These are phyloP conservation scores for Odontomyia ornata DNA, from an alignment of 2,888 invertebrate species.

Conservation along the genomic window DNA sequence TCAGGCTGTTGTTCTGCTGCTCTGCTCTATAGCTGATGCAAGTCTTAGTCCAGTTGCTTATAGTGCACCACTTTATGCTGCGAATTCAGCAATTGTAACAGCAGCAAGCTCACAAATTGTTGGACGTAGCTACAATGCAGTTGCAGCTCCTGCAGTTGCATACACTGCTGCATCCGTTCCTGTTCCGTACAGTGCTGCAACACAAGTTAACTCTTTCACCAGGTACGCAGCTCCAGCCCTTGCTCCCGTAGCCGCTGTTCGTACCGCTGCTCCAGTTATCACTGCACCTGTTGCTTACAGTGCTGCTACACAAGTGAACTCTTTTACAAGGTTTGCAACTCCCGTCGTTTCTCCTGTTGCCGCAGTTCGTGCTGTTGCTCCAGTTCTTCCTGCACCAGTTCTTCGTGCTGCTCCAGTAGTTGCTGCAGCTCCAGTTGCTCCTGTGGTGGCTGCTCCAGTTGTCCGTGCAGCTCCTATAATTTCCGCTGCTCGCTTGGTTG, in stretches of 20 bases:
- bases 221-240: slow-evolving; percentile 3
- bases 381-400: slow-evolving; percentile 42
- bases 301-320: background rate
- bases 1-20: slow-evolving; percentile 29
- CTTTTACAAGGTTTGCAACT: slow-evolving; percentile 2
- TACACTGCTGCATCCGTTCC: slow-evolving; percentile 51
- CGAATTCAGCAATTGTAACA: slow-evolving; percentile 62
- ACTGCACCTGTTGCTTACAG: background rate
- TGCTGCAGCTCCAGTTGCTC: slow-evolving; percentile 49
- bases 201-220: slow-evolving; percentile 2
- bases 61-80: slow-evolving; percentile 55
- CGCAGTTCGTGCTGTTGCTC: slow-evolving; percentile 20
- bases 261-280: slow-evolving; percentile 12
- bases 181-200: slow-evolving; percentile 27
- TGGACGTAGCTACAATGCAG: slow-evolving; percentile 69
- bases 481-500: slow-evolving; percentile 46
- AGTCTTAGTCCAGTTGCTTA: slow-evolving; percentile 32
- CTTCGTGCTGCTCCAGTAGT: slow-evolving; percentile 17
- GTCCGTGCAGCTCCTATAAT: slow-evolving; percentile 7
- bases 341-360: slow-evolving; percentile 22
- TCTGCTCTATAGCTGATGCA: background rate
- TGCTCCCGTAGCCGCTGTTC: slow-evolving; percentile 29
- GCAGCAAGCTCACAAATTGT: slow-evolving; percentile 70
- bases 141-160: slow-evolving; percentile 64
- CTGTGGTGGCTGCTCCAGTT: slow-evolving; percentile 50